A percentile compares a stretch with the other conserved stretches of the same genome.
These are phyloP conservation scores for Cantharis lateralis DNA, from an alignment of 2,888 invertebrate species.

Conservation along the genomic window DNA sequence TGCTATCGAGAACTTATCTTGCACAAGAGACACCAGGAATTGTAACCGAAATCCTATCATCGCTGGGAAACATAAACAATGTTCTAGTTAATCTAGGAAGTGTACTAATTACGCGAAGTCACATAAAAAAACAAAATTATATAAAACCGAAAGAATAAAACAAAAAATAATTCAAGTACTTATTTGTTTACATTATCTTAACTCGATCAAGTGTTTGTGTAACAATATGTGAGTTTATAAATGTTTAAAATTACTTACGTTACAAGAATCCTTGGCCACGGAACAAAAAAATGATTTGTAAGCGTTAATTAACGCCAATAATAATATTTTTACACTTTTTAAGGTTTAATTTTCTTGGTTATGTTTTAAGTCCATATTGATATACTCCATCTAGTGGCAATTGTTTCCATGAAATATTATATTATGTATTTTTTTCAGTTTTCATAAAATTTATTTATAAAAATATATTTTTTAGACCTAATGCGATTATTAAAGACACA, in stretches of 20 bases:
- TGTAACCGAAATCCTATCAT: conserved; percentile 42
- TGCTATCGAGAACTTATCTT: conserved; percentile 46
- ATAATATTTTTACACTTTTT: background rate
- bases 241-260: background rate
- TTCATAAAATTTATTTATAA: too few species aligned
- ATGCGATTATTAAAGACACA: too few species aligned
- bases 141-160: background rate
- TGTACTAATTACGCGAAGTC: conserved; percentile 21
- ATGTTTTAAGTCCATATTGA: background rate
- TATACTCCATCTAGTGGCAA: background rate
- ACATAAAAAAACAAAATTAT: background rate
- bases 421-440: too few species aligned
- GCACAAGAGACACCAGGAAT: conserved; percentile 38
- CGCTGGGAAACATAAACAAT: conserved; percentile 43
- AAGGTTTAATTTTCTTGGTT: background rate
- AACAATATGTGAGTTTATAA: background rate
- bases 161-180: background rate
- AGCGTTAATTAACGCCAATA: background rate
- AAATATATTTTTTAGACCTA: too few species aligned
- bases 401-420: background rate
- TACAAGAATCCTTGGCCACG: background rate
- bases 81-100: conserved; percentile 37
- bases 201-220: background rate
- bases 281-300: background rate
- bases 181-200: background rate